Base-by-base conservation (phyloP, 37 sponge, comb jelly and placozoan genomes). In the Axinella damicornis region DNA sequence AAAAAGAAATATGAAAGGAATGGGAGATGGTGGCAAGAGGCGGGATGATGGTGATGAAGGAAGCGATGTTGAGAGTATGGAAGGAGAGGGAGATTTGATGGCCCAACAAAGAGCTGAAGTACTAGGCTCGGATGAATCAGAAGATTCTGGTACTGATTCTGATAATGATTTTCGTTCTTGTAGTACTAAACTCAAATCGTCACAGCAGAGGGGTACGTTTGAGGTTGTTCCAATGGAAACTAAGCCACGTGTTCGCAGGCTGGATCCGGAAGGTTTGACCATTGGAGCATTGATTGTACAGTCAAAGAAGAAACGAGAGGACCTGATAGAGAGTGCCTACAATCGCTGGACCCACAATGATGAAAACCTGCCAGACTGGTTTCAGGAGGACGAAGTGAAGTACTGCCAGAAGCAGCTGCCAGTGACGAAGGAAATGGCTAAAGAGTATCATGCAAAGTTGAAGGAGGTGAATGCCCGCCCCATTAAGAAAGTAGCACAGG, bases 401-500 rank as follows among this genome's bases (percentile, higher is more conserved):
- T 90, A 92, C 63, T 96, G 79, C 77, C 76, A 84, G 73, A 92
- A 93, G 73, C 80, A 81, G 55, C 41, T 98, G 18, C 99, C 99
- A 34, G 81, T 98, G 11, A 91, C 99, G 53, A 98, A 94, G 76
- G 95, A 97, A 35, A 89, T 92, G 94, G 95, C 92, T 0, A 74
- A 83, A 27, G 83, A 94, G 52, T 96, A 96, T 69, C 87, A 79
- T 56, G 67, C 83, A 53, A 85, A 82, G 39, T 84, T 94, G 19
- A 82, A 67, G 55, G 99, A 96, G 71, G 93, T 98, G 27, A 96
- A 96, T 74, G 87, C 92, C 37, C 86, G 99, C 2, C 99, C 99
- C 12, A 96, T 98, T 78, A 96, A 96, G 88, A 98, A 98, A 74
- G 81, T 98, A 18, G 99, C 92, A 20, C 97, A 98, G 78, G 99